A percentile compares a stretch with the other conserved stretches of the same genome.
These are phyloP conservation scores for Polyploca ridens DNA, from an alignment of 2,888 invertebrate species.

Conservation along the genomic window DNA sequence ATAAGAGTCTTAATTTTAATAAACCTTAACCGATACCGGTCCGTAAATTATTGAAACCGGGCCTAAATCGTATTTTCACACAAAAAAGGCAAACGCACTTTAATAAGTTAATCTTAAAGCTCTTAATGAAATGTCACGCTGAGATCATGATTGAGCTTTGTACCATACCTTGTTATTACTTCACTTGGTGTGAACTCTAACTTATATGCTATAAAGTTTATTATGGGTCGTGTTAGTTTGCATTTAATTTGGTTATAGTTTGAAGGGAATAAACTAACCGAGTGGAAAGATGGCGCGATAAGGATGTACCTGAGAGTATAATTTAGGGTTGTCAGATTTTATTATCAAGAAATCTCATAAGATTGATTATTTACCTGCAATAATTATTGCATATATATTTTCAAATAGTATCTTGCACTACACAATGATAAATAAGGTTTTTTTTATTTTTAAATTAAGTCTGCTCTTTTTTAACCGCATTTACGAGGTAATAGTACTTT, in stretches of 20 bases:
- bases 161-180: constrained; percentile 27
- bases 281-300: constrained; percentile 71
- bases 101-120: constrained; percentile 72
- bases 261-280: constrained; percentile 65
- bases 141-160: constrained; percentile 55
- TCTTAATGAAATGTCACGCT: constrained; percentile 71
- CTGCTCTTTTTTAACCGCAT: no score
- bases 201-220: constrained; percentile 18
- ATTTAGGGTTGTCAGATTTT: constrained; percentile 47
- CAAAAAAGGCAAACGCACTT: constrained; percentile 48
- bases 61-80: constrained; percentile 20
- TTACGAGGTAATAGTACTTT: no score
- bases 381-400: constrained; percentile 23
- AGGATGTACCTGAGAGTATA: constrained; percentile 62
- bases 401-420: no score
- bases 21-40: no score
- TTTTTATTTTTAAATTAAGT: no score
- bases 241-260: constrained; percentile 35
- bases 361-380: no score
- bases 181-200: constrained; percentile 20
- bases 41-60: no score
- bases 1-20: no score
- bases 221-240: constrained; percentile 18
- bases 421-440: no score
- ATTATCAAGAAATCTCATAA: no score